phyloP scores from a whole-genome alignment of 2,113 vertebrate genomes.

The Poecilia latipinna region DNA sequence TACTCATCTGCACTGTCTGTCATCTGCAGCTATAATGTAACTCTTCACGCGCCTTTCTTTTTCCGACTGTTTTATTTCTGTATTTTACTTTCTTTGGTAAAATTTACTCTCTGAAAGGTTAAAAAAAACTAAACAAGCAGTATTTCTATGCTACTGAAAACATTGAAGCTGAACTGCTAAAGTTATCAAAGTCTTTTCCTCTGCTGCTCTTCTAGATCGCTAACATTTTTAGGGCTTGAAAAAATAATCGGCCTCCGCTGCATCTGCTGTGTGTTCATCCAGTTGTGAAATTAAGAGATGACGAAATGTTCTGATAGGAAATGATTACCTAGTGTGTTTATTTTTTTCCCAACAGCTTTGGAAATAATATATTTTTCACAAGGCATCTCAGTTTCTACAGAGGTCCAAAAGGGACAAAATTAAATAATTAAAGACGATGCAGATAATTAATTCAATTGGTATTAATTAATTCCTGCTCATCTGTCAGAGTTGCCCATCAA shows the following conservation, averaged over 20 bases:
- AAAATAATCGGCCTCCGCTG: background rate
- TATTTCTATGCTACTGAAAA: background rate
- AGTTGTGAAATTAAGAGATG: background rate
- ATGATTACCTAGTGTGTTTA: background rate
- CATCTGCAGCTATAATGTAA: constrained; percentile 1
- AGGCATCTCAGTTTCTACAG: background rate
- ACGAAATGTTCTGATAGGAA: background rate
- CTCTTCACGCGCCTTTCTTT: background rate
- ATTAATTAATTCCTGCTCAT: no score
- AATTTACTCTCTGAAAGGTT: background rate
- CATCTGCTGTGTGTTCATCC: background rate
- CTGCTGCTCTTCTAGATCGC: background rate
- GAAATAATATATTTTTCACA: background rate
- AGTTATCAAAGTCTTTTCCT: background rate
- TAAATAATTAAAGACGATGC: no score
- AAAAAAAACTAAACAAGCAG: background rate
- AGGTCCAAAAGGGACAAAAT: no score
- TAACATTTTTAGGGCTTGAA: background rate
- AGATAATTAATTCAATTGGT: no score
- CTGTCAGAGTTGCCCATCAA: no score
- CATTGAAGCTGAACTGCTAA: background rate
- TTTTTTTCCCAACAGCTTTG: no score
- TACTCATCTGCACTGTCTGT: background rate
- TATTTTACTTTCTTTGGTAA: background rate
- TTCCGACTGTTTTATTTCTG: background rate